phyloP scores from a whole-genome alignment of 1,140 invertebrate genomes.

The Chironomus striatipennis region DNA sequence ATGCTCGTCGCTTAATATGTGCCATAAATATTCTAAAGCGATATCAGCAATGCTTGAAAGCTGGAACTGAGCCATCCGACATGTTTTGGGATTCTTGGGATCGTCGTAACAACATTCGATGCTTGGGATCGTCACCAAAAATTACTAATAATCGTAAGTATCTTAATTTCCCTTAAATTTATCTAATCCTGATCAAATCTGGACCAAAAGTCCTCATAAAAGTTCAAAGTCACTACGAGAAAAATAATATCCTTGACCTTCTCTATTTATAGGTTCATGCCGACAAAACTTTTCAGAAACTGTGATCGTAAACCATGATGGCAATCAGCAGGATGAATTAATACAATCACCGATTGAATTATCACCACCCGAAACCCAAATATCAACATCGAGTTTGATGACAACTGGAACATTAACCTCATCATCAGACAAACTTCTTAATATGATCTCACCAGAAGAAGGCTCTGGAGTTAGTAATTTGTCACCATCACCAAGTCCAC shows the following conservation, averaged over 20 bases:
- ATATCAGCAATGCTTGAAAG: slow-evolving; percentile 28
- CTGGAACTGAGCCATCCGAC: slow-evolving; percentile 42
- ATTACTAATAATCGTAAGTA: slow-evolving; percentile 24
- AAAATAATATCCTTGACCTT: too few species aligned
- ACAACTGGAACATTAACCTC: slow-evolving; percentile 34
- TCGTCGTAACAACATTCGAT: slow-evolving; percentile 41
- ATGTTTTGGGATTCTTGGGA: slow-evolving; percentile 95
- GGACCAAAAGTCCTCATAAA: too few species aligned
- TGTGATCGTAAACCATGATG: not conserved
- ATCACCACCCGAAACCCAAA: slow-evolving; percentile 28
- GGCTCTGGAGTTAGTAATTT: slow-evolving; percentile 19
- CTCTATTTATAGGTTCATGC: slow-evolving; percentile 31
- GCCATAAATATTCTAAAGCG: slow-evolving; percentile 74
- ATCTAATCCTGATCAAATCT: slow-evolving; percentile 29
- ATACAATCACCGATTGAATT: slow-evolving; percentile 20
- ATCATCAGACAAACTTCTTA: slow-evolving; percentile 28
- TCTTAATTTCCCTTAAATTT: slow-evolving; percentile 33
- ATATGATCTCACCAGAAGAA: slow-evolving; percentile 22
- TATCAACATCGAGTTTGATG: slow-evolving; percentile 27
- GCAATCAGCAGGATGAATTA: not conserved
- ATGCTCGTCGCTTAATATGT: slow-evolving; percentile 64
- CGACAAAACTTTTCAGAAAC: slow-evolving; percentile 32
- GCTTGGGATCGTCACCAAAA: not conserved
- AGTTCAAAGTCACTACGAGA: too few species aligned
- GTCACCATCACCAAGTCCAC: slow-evolving; percentile 37